phyloP scores from a whole-genome alignment of 2,797 vertebrate species.

The Aselliscus stoliczkanus region DNA sequence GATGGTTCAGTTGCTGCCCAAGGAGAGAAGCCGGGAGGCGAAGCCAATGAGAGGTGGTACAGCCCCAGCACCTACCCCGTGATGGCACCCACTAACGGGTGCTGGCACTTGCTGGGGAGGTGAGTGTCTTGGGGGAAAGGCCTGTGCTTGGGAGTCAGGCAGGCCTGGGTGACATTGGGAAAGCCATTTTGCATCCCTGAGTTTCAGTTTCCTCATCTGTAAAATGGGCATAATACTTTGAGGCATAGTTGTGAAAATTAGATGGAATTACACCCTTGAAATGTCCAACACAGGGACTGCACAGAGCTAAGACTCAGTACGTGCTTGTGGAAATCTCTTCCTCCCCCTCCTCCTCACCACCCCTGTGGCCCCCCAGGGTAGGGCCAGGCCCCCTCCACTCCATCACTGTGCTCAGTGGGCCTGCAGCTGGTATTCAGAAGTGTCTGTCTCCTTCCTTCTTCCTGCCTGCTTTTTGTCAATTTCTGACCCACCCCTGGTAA shows the following conservation, averaged over 20 bases:
- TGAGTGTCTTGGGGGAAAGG: background rate
- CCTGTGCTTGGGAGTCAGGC: background rate
- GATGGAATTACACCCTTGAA: fast-evolving
- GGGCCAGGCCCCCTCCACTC: background rate
- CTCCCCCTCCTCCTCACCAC: background rate
- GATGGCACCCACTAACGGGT: constrained; percentile 10
- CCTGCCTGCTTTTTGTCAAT: background rate
- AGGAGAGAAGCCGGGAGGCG: background rate
- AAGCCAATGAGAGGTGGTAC: fast-evolving
- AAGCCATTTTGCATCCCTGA: background rate
- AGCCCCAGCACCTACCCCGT: fast-evolving
- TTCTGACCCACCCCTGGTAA: background rate
- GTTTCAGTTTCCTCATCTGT: background rate
- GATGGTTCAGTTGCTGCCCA: constrained; percentile 91
- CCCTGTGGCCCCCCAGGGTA: background rate
- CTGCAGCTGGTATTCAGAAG: background rate
- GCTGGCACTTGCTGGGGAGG: background rate
- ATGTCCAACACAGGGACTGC: no score
- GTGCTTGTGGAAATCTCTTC: background rate
- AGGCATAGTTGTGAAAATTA: background rate
- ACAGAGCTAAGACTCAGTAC: background rate
- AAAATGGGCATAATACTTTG: background rate
- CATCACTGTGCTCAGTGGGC: background rate
- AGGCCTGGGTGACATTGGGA: background rate
- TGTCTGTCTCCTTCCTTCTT: background rate